These are phyloP conservation scores for Chiloscyllium plagiosum DNA, from an alignment of 2,113 vertebrate genomes.

Conservation along the genomic window DNA sequence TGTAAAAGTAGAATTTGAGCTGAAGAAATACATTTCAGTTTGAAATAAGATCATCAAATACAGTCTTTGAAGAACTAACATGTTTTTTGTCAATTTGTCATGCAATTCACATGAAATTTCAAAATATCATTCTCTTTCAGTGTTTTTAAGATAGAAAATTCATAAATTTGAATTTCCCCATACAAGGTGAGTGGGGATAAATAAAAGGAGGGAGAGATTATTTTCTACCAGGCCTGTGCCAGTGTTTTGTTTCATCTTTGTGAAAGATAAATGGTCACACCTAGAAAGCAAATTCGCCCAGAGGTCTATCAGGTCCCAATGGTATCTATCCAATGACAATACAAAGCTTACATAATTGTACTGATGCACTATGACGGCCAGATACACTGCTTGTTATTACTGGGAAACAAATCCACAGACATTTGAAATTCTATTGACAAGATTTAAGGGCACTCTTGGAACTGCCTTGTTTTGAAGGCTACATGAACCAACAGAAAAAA, in stretches of 20 bases:
- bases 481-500: background rate
- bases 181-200: background rate
- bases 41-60: background rate
- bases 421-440: background rate
- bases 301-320: background rate
- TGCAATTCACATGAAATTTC: background rate
- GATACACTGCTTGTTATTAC: background rate
- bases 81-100: background rate
- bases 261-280: background rate
- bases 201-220: background rate
- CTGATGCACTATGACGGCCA: background rate
- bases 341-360: background rate
- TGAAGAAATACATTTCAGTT: background rate
- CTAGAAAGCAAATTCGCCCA: background rate
- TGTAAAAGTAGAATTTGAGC: background rate
- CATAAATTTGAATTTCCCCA: background rate
- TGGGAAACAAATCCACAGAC: background rate
- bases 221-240: background rate
- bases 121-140: background rate
- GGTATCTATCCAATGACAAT: background rate
- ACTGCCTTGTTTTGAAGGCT: background rate
- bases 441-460: background rate
- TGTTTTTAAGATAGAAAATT: background rate
- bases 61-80: background rate
- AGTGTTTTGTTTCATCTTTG: background rate